Evolutionary conservation across 2,888 invertebrate genomes (phyloP).

Genomic region (Pseudococcus viburni): DNA sequence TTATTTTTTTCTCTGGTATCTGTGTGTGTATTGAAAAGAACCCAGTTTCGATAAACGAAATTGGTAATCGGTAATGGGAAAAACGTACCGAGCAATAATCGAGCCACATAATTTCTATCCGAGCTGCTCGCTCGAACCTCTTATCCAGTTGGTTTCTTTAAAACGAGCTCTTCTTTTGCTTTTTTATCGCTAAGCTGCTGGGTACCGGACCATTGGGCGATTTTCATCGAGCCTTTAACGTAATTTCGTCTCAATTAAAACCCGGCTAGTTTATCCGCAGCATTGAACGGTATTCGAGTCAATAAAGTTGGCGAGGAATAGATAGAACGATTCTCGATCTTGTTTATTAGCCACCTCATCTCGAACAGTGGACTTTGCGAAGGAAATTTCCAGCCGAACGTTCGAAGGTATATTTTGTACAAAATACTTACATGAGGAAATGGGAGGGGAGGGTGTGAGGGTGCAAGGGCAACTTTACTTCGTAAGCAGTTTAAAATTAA

Average conservation of each 20-base stretch:
- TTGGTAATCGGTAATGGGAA: slow-evolving; percentile 44
- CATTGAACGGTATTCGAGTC: background rate
- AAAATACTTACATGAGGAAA: background rate
- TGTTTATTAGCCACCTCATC: background rate
- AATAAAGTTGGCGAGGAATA: background rate
- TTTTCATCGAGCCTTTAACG: background rate
- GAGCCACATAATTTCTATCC: slow-evolving; percentile 25
- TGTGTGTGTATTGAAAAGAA: background rate
- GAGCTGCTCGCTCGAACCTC: background rate
- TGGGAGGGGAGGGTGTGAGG: too few species aligned
- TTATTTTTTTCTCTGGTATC: background rate
- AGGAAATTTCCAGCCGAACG: background rate
- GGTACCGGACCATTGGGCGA: background rate
- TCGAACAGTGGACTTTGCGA: background rate
- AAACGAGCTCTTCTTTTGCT: background rate
- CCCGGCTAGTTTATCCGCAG: background rate
- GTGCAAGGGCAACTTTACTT: slow-evolving; percentile 3
- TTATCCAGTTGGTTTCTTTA: background rate
- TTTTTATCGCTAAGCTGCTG: background rate
- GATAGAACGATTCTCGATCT: background rate
- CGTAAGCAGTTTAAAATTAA: slow-evolving; percentile 54
- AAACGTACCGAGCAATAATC: slow-evolving; percentile 5
- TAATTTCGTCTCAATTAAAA: slow-evolving; percentile 11
- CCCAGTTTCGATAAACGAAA: slow-evolving; percentile 11
- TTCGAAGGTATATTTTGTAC: slow-evolving; percentile 5